Evolutionary conservation across 1,140 invertebrate genomes (phyloP).

Genomic region (Caenorhabditis briggsae): DNA sequence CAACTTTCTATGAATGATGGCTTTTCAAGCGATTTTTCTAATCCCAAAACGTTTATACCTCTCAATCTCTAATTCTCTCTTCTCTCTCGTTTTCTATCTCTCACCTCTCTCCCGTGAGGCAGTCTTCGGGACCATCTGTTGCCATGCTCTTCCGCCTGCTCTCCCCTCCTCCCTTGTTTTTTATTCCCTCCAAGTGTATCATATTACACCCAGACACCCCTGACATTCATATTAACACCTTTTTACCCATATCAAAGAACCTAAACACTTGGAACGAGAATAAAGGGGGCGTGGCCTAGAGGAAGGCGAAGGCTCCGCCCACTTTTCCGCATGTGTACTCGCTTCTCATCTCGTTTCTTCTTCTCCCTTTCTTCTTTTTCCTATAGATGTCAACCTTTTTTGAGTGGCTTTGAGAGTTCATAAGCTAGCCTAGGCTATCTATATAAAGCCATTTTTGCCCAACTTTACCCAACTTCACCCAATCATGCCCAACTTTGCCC

Average conservation of each 20-base stretch:
- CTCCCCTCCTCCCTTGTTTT: background rate
- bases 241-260: background rate
- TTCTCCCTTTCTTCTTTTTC: background rate
- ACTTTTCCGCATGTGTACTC: too few relatives aligned
- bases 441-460: too few relatives aligned
- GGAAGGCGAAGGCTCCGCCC: background rate
- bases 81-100: background rate
- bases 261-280: background rate
- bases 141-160: background rate
- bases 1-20: too few relatives aligned
- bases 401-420: too few relatives aligned
- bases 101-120: background rate
- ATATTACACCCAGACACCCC: background rate
- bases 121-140: background rate
- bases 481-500: too few relatives aligned
- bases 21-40: background rate
- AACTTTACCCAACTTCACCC: too few relatives aligned
- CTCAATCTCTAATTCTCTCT: background rate
- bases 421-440: too few relatives aligned
- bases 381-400: background rate
- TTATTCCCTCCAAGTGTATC: background rate
- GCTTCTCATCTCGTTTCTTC: too few relatives aligned
- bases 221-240: background rate
- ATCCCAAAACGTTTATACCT: background rate
- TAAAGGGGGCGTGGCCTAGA: conserved; percentile 21